Evolutionary conservation across 92 coral and sea anemone genomes (phyloP), one percentile per base, ranked within the genome.

Genomic region (Metridium senile): DNA sequence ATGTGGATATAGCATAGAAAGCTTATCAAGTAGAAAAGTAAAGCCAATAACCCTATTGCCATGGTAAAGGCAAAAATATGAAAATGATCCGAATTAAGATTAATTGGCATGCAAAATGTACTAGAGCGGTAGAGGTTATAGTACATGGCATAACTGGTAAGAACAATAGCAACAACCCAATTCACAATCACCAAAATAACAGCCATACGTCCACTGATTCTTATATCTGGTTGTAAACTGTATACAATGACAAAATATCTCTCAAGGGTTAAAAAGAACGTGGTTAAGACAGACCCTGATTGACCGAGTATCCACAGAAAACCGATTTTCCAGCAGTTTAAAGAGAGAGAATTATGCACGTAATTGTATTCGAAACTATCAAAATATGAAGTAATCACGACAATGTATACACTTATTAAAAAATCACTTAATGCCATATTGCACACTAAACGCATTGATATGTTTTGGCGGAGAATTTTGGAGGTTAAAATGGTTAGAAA

Each of bases 351-450:
- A 28, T 29, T 31, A 10, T 78, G 67, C 19, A 82, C 0, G 1
- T 76, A 68, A 19, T 13, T 34, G 29, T 27, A 66, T 1, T 29
- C 33, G 6, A 1, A 8, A 33, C 26, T 18, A 30, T 66, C 30
- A 17, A 66, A 21, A 81, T 75, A 21, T 45, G 58, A 62, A 11
- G 77, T 74, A 31, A 82, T 68, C 11, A 64, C 32, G 20, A 82
- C 23, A 21, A 71, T 72, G 75, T 72, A 82, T 2, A 74, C 49
- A 16, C 66, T 75, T 11, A 82, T 26, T 11, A 74, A 19, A 19
- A 73, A 53, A 46, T 82, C 86, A 52, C 86, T 56, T 26, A 74
- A 27, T 25, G 86, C 86, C 80, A 82, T 49, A 17, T 82, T 77
- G 1, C 68, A 71, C 1, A 75, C 76, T n/a, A 82, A 65, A 22